Conservation (phyloP, 2,888 invertebrate species). For the Callimorpha dominula region DNA sequence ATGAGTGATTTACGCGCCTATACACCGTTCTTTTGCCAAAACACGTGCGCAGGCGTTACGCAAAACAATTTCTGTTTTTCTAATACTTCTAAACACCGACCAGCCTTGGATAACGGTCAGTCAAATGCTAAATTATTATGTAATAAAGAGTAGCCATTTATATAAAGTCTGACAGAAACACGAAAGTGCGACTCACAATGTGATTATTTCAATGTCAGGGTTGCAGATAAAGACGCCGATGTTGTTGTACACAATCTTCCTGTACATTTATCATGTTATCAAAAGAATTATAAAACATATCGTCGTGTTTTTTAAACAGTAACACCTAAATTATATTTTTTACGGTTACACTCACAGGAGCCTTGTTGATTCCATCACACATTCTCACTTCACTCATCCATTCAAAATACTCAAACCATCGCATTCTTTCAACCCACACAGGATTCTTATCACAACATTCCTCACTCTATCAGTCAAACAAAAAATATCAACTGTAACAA, state of each 20-base stretch:
- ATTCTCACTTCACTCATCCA: too few species aligned
- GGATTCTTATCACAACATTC: too few species aligned
- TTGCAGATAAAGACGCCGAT: neutral
- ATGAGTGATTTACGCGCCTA: conserved; percentile 19
- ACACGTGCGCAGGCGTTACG: conserved; percentile 10
- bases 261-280: neutral
- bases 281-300: neutral
- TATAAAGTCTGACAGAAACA: neutral
- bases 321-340: too few species aligned
- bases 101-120: conserved; percentile 18
- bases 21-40: conserved; percentile 16
- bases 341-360: too few species aligned
- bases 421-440: too few species aligned
- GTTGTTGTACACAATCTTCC: neutral
- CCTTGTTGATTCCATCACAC: too few species aligned
- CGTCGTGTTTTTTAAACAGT: too few species aligned
- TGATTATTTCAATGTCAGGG: conserved; percentile 27
- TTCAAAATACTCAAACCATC: too few species aligned
- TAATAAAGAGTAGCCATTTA: conserved; percentile 12
- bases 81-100: conserved; percentile 11
- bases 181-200: conserved; percentile 2
- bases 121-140: conserved; percentile 19
- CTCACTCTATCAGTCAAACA: too few species aligned
- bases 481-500: too few species aligned
- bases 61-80: conserved; percentile 19